These are phyloP conservation scores for Tragelaphus eurycerus DNA, from an alignment of 2,797 vertebrate species.

Conservation along the genomic window DNA sequence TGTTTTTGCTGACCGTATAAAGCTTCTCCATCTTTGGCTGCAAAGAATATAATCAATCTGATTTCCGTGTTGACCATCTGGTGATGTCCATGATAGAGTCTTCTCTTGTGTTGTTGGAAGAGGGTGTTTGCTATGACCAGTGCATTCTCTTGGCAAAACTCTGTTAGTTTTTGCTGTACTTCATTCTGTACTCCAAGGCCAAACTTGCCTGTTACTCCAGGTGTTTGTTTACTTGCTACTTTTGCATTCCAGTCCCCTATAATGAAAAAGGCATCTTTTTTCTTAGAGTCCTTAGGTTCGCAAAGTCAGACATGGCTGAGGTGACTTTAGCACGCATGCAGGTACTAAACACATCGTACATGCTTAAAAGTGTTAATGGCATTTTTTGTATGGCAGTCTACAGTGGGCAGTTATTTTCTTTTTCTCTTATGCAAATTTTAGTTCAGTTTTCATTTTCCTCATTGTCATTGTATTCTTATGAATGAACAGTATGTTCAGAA, in stretches of 20 bases:
- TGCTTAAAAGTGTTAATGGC: neutral
- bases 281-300: rapidly evolving
- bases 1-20: neutral
- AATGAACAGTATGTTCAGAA: neutral
- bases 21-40: neutral
- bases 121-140: neutral
- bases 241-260: neutral
- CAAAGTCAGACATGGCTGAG: neutral
- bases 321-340: neutral
- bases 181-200: neutral
- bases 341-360: neutral
- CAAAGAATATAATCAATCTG: neutral
- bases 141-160: neutral
- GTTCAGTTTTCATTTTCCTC: neutral
- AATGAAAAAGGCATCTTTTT: neutral
- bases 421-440: neutral
- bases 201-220: neutral
- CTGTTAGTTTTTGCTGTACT: neutral
- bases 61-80: neutral
- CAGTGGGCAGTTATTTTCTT: neutral
- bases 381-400: neutral
- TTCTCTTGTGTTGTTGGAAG: neutral
- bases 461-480: neutral
- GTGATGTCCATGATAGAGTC: neutral
- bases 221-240: neutral